Percentiles rank a stretch among this genome's conserved stretches.
Conservation (phyloP, 1,140 invertebrate species). For the Zelostemma sp. region DNA sequence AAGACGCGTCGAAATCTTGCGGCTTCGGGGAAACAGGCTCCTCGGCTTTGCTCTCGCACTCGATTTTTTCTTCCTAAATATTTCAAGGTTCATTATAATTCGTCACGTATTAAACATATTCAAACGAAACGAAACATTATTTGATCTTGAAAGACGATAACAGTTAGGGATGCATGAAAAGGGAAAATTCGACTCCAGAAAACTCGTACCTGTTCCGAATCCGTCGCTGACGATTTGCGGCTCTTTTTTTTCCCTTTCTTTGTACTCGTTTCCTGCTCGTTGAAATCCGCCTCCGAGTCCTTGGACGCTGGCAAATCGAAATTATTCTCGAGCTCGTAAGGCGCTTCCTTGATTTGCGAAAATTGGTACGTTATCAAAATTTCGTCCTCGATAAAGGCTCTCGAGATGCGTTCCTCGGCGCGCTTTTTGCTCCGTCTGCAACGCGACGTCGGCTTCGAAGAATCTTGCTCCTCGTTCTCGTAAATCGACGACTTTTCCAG, state of each 20-base stretch:
- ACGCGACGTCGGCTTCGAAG: slow-evolving; percentile 28
- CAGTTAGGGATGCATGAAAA: too few relatives aligned
- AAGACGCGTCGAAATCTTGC: neutral
- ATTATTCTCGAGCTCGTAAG: slow-evolving; percentile 7
- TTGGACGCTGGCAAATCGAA: neutral
- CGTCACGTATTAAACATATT: too few relatives aligned
- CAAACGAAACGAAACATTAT: too few relatives aligned
- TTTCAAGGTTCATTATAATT: too few relatives aligned
- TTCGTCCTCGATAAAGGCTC: slow-evolving; percentile 47
- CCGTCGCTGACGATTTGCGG: too few relatives aligned
- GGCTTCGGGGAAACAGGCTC: neutral
- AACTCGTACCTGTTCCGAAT: too few relatives aligned
- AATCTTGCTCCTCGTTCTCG: slow-evolving; percentile 18
- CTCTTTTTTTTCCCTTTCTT: slow-evolving; percentile 22
- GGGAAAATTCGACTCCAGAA: too few relatives aligned
- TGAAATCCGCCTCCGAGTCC: neutral
- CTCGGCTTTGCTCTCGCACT: neutral
- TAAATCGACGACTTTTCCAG: neutral
- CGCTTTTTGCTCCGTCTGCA: slow-evolving; percentile 63
- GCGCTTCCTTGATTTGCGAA: slow-evolving; percentile 12
- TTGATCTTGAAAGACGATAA: too few relatives aligned
- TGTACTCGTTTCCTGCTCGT: neutral
- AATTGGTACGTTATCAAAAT: slow-evolving; percentile 5
- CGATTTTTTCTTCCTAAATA: slow-evolving; percentile 2
- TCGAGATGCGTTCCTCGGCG: slow-evolving; percentile 58